Percentiles rank a stretch among this genome's conserved stretches.
Evolutionary conservation across 2,113 vertebrate species (phyloP).

Genomic region (Malurus melanocephalus): DNA sequence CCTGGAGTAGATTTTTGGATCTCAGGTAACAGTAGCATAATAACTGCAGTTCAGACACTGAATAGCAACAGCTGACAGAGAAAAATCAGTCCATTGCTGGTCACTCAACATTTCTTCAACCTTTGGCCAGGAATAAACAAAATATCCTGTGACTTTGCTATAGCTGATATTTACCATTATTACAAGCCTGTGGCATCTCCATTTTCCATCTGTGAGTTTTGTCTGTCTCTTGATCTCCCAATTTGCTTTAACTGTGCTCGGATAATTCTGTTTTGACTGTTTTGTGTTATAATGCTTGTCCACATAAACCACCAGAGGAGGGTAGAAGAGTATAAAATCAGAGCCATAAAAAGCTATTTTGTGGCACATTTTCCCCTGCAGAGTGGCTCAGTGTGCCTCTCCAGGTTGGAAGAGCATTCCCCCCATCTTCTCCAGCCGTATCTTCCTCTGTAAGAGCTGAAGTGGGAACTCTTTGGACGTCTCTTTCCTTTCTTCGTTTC

Average conservation of each 20-base stretch:
- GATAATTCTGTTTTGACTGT: not conserved
- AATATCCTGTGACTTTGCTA: not conserved
- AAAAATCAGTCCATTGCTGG: not conserved
- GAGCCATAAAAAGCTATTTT: not conserved
- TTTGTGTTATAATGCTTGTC: not conserved
- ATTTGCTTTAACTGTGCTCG: not conserved
- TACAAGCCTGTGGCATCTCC: not conserved
- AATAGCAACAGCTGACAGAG: not conserved
- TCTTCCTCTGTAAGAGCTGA: not conserved
- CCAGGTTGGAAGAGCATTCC: not conserved
- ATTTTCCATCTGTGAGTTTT: not conserved
- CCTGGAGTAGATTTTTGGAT: not conserved
- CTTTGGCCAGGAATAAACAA: not conserved
- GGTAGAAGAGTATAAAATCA: not conserved
- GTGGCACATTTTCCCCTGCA: not conserved
- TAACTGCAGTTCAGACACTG: not conserved
- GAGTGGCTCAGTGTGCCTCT: not conserved
- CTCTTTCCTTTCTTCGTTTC: not conserved
- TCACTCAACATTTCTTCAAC: not conserved
- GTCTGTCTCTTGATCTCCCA: not conserved
- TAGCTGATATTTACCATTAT: not conserved
- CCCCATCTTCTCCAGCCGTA: not conserved
- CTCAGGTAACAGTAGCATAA: not conserved
- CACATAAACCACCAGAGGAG: not conserved
- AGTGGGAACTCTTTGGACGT: not conserved